Conservation (phyloP, 2,113 vertebrate species). For the Oryzias celebensis region DNA sequence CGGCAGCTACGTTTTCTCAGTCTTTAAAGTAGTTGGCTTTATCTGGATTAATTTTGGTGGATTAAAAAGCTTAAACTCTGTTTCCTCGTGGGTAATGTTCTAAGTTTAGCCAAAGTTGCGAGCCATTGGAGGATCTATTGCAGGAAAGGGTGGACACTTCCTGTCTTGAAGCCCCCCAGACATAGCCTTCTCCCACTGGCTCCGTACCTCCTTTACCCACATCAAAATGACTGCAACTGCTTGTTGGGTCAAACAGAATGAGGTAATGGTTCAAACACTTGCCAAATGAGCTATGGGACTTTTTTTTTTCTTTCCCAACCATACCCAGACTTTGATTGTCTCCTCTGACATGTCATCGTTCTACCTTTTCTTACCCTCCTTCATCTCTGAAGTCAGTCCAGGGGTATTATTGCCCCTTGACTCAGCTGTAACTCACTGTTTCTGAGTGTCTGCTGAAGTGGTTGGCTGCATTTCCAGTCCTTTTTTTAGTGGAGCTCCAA, state of each 20-base stretch:
- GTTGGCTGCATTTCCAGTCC: slow-evolving; percentile 8
- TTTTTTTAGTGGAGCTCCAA: slow-evolving; percentile 26
- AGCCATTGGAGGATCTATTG: slow-evolving; percentile 55
- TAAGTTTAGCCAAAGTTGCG: slow-evolving; percentile 56
- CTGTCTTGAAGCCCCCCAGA: slow-evolving; percentile 58
- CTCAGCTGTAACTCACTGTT: slow-evolving; percentile 18
- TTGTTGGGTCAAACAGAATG: slow-evolving; percentile 66
- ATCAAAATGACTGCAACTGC: slow-evolving; percentile 44
- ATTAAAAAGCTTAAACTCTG: slow-evolving; percentile 20
- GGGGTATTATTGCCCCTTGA: background rate
- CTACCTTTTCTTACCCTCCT: slow-evolving; percentile 1
- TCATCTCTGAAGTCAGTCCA: slow-evolving; percentile 12
- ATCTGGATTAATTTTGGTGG: slow-evolving; percentile 21
- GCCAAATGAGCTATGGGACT: slow-evolving; percentile 31
- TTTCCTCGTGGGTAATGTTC: slow-evolving; percentile 32
- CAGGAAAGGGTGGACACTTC: slow-evolving; percentile 77
- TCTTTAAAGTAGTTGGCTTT: slow-evolving; percentile 18
- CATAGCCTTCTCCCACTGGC: slow-evolving; percentile 39
- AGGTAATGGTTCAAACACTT: slow-evolving; percentile 61
- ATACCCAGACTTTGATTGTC: slow-evolving; percentile 13
- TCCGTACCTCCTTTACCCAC: slow-evolving; percentile 46
- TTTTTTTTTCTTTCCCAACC: background rate
- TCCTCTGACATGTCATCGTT: slow-evolving; percentile 10
- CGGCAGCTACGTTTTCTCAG: background rate
- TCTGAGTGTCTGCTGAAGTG: slow-evolving; percentile 18